phyloP scores from a whole-genome alignment of 1,140 invertebrate species.

The Neomicropteryx cornuta region DNA sequence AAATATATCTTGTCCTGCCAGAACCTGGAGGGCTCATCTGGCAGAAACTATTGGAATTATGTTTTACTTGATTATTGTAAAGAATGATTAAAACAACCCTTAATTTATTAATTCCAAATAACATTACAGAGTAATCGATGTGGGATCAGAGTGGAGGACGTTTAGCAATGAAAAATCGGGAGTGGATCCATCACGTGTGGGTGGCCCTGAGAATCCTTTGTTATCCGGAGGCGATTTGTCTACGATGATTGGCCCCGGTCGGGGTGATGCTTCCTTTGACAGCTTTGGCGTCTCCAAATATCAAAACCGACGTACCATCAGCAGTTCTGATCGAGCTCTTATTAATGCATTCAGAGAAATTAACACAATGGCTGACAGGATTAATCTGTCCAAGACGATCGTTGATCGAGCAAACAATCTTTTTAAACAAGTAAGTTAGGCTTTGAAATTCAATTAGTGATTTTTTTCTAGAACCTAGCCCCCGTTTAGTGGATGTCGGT shows the following conservation, averaged over 20 bases:
- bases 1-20: no score
- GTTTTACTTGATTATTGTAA: no score
- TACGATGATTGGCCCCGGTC: slow-evolving; percentile 92
- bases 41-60: no score
- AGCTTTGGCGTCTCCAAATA: slow-evolving; percentile 85
- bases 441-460: no score
- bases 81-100: no score
- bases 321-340: slow-evolving; percentile 86
- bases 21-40: no score
- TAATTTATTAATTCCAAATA: no score
- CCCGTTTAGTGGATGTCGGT: no score
- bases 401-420: slow-evolving; percentile 91
- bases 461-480: no score
- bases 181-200: slow-evolving; percentile 97
- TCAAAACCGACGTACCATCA: slow-evolving; percentile 87
- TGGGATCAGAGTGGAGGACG: slow-evolving; percentile 99
- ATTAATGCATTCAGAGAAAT: slow-evolving; percentile 96
- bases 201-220: slow-evolving; percentile 91
- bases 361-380: slow-evolving; percentile 92
- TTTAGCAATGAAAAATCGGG: slow-evolving; percentile 98
- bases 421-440: slow-evolving; percentile 80
- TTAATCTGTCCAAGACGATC: slow-evolving; percentile 92
- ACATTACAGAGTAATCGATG: slow-evolving; percentile 85
- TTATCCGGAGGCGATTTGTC: slow-evolving; percentile 93
- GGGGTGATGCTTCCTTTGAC: slow-evolving; percentile 69